Conservation (phyloP, 2,797 vertebrate species). For the Eremophila alpestris region DNA sequence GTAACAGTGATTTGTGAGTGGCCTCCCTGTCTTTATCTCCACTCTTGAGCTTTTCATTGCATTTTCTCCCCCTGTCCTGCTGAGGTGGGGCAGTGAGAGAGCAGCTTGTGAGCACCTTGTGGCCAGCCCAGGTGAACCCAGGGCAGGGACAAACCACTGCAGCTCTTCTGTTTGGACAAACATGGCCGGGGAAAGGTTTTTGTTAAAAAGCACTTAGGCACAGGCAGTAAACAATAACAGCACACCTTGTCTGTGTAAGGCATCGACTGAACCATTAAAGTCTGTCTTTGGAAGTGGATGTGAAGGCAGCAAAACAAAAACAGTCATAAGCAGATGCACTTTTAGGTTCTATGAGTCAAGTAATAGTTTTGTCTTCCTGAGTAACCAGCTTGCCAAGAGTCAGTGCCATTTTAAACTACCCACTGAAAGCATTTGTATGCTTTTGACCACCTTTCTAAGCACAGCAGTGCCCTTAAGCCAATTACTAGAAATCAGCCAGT, state of each 20-base stretch:
- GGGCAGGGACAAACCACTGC: background rate
- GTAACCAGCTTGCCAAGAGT: background rate
- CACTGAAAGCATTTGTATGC: background rate
- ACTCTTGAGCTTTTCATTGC: background rate
- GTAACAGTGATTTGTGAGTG: background rate
- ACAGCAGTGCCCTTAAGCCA: background rate
- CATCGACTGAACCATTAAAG: background rate
- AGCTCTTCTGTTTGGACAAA: background rate
- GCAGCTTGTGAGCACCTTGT: background rate
- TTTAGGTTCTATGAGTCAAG: background rate
- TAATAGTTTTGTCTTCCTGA: background rate
- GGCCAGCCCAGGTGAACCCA: background rate
- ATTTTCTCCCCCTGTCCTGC: background rate
- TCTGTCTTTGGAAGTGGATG: background rate
- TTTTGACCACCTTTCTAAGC: background rate
- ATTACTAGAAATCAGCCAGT: background rate
- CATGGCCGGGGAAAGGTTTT: background rate
- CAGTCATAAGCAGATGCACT: background rate
- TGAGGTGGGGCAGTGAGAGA: background rate
- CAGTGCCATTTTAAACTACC: background rate
- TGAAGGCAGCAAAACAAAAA: background rate
- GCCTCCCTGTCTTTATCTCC: background rate
- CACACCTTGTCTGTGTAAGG: background rate
- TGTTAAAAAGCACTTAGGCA: background rate
- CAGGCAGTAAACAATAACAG: background rate